Evolutionary conservation across 2,888 invertebrate species (phyloP).

Genomic region (Cephonodes hylas): DNA sequence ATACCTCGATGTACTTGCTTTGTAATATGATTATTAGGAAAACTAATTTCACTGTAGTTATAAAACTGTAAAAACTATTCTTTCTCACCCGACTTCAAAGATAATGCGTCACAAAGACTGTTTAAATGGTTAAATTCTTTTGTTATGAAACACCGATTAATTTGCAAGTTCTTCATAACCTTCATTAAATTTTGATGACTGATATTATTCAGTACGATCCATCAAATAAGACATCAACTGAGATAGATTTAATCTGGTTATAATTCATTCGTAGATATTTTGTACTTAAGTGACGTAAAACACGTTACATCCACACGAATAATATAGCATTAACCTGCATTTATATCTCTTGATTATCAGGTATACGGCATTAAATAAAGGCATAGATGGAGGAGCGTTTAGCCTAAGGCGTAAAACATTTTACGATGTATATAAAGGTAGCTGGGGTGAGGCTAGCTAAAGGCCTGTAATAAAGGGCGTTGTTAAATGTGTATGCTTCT

Average conservation of each 20-base stretch:
- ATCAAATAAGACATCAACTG: constrained; percentile 3
- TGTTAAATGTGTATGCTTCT: background rate
- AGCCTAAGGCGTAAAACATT: background rate
- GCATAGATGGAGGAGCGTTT: background rate
- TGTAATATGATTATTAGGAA: too few species aligned
- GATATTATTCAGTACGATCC: too few species aligned
- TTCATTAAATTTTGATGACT: background rate
- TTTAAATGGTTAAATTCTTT: too few species aligned
- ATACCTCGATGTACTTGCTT: too few species aligned
- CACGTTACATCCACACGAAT: background rate
- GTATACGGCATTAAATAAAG: background rate
- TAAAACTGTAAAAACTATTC: too few species aligned
- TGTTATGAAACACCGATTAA: background rate
- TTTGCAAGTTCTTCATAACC: background rate
- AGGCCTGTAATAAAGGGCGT: background rate
- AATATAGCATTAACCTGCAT: background rate
- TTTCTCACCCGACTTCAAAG: too few species aligned
- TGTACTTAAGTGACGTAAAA: background rate
- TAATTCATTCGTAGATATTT: background rate
- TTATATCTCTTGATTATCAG: constrained; percentile 5
- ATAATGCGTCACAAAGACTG: background rate
- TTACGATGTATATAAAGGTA: constrained; percentile 9
- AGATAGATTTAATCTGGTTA: background rate
- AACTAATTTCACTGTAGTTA: too few species aligned
- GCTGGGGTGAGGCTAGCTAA: background rate